Conservation (phyloP, 2,888 invertebrate species). For the Hydropsyche betteni region DNA sequence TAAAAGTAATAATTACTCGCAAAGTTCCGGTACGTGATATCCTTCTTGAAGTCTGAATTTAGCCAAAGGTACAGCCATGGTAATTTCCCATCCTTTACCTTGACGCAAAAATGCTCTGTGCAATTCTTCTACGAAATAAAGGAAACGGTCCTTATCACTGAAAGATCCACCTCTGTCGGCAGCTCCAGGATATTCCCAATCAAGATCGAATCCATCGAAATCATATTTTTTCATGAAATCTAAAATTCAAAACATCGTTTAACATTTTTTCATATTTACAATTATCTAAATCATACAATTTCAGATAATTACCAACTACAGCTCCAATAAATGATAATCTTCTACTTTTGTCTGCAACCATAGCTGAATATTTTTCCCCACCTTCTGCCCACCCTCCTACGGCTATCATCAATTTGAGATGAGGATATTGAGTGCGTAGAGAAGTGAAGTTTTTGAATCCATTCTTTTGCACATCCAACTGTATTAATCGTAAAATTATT, state of each 20-base stretch:
- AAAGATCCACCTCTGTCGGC: slow-evolving; percentile 86
- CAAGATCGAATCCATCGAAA: slow-evolving; percentile 87
- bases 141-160: slow-evolving; percentile 84
- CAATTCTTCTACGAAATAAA: slow-evolving; percentile 84
- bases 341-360: slow-evolving; percentile 76
- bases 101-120: slow-evolving; percentile 79
- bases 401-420: slow-evolving; percentile 80
- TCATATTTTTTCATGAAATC: slow-evolving; percentile 79
- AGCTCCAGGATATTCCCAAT: slow-evolving; percentile 93
- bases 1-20: slow-evolving; percentile 69
- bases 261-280: slow-evolving; percentile 45
- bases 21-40: slow-evolving; percentile 89
- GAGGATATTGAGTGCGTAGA: slow-evolving; percentile 74
- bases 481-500: slow-evolving; percentile 49
- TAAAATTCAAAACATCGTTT: slow-evolving; percentile 54
- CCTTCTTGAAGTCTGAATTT: slow-evolving; percentile 89
- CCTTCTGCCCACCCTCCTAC: slow-evolving; percentile 94
- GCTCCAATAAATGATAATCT: slow-evolving; percentile 78
- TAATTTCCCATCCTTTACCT: slow-evolving; percentile 84
- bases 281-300: neutral
- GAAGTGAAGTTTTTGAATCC: slow-evolving; percentile 84
- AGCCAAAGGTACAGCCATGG: slow-evolving; percentile 89
- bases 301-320: slow-evolving; percentile 71
- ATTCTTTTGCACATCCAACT: slow-evolving; percentile 77
- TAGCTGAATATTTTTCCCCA: slow-evolving; percentile 84